A percentile compares a stretch with the other conserved stretches of the same genome.
phyloP scores from a whole-genome alignment of 2,113 vertebrate genomes.

The Polypterus senegalus region DNA sequence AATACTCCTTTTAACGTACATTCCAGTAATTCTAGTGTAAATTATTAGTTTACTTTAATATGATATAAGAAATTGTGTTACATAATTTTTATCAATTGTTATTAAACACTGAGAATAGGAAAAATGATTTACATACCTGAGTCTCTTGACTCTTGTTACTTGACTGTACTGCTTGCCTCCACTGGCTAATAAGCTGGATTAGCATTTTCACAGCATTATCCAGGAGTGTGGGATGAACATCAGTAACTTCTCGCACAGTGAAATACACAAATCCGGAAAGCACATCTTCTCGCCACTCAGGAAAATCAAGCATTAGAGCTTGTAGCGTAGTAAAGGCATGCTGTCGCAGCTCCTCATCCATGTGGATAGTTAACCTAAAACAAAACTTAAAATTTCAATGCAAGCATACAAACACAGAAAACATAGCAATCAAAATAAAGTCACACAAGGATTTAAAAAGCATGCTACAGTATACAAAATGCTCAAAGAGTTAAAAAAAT shows the following conservation, averaged over 20 bases:
- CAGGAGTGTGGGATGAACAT: constrained; percentile 84
- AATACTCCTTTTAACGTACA: no score
- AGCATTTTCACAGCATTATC: constrained; percentile 97
- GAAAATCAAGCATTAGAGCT: constrained; percentile 92
- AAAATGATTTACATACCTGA: constrained; percentile 49
- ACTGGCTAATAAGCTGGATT: constrained; percentile 89
- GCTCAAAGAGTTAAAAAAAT: no score
- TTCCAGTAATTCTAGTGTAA: no score
- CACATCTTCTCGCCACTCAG: constrained; percentile 93
- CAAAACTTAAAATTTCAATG: no score
- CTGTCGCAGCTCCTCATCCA: constrained; percentile 95
- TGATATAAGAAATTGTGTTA: no score
- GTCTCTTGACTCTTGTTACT: constrained; percentile 74
- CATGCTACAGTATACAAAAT: no score
- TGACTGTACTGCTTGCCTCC: constrained; percentile 86
- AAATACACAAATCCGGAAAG: constrained; percentile 94
- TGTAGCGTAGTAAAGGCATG: constrained; percentile 94
- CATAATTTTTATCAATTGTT: no score
- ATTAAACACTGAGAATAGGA: no score
- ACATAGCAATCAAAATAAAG: no score
- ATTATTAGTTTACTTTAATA: no score
- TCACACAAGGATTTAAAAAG: no score
- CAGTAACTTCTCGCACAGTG: constrained; percentile 90
- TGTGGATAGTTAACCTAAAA: constrained; percentile 85
- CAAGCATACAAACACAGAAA: no score